Conservation (phyloP, 1,140 invertebrate genomes). For the Drosophila truncata region DNA sequence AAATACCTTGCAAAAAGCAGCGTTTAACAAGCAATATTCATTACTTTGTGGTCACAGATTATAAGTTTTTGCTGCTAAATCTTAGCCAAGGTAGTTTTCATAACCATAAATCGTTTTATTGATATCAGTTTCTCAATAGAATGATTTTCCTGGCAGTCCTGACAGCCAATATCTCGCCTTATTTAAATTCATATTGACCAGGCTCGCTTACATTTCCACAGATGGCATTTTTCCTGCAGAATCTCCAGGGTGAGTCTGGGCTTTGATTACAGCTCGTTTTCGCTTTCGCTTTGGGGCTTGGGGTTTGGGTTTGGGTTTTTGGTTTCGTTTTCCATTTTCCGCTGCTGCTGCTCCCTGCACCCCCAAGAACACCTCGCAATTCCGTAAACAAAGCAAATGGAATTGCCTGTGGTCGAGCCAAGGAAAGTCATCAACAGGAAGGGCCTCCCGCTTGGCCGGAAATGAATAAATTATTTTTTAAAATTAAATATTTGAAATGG, state of each 20-base stretch:
- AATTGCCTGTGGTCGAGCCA: constrained; percentile 57
- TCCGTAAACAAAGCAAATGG: constrained; percentile 57
- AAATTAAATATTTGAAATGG: constrained; percentile 82
- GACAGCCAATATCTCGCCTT: constrained; percentile 9
- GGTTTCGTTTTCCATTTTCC: constrained; percentile 67
- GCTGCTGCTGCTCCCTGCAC: not conserved
- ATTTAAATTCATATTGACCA: constrained; percentile 72
- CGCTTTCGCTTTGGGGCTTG: constrained; percentile 56
- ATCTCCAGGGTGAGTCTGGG: not conserved
- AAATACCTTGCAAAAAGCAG: constrained; percentile 2
- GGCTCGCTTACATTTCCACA: constrained; percentile 68
- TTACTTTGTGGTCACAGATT: constrained; percentile 1
- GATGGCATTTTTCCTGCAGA: not conserved
- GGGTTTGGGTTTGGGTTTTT: constrained; percentile 33
- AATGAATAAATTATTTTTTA: constrained; percentile 81
- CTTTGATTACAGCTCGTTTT: constrained; percentile 77
- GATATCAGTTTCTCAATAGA: not conserved
- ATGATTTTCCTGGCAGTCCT: not conserved
- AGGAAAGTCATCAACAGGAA: constrained; percentile 55
- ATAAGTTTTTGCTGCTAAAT: not conserved
- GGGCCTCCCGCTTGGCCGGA: constrained; percentile 48
- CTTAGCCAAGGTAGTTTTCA: not conserved
- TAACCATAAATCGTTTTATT: not conserved
- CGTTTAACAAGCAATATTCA: not conserved
- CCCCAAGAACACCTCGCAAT: constrained; percentile 3